Base-by-base conservation (phyloP, 2,113 vertebrate species). In the Leiothrix lutea region DNA sequence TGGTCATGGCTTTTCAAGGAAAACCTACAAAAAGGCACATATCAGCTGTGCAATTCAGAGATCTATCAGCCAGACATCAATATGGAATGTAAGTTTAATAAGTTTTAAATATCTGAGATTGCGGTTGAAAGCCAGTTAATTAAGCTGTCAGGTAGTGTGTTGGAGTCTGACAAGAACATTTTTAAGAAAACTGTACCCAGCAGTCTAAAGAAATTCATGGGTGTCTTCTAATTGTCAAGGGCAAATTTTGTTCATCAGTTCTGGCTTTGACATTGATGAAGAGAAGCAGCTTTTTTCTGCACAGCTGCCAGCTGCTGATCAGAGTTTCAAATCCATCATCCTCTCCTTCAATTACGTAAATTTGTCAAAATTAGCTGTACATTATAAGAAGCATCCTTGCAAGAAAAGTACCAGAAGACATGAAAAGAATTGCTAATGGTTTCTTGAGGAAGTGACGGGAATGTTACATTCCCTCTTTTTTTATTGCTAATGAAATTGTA, bases 211-310 rank as follows among this genome's bases (percentile, higher is more conserved):
- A 98, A 98, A 98, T 98, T 98, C 98, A 98, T 97, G 97, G 98
- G 97, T 98, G 98, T 98, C 98, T 98, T 98, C 98, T 98, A 98
- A 98, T 98, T 98, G 98, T 98, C 98, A 98, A 98, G 97, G 97
- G 97, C 98, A 97, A 98, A 98, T 98, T 98, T 98, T 97, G 97
- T 98, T 98, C 98, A 98, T 98, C 98, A 98, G 97, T 98, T 98
- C 97, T 98, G 97, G 93, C 96, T 98, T 97, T 98, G 98, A 98
- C 98, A 98, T 98, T 98, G 98, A 98, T 98, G 98, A 98, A 98
- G 98, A 98, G 98, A 98, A 98, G 98, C 97, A 98, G 98, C 94
- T 98, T 98, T 98, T 98, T 98, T 96, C 97, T 97, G 96, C 98
- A 98, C 98, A 98, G 98, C 98, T 98, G 98, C 98, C 98, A 98